Evolutionary conservation across 2,888 invertebrate species (phyloP).

Genomic region (Eilema griseolum): DNA sequence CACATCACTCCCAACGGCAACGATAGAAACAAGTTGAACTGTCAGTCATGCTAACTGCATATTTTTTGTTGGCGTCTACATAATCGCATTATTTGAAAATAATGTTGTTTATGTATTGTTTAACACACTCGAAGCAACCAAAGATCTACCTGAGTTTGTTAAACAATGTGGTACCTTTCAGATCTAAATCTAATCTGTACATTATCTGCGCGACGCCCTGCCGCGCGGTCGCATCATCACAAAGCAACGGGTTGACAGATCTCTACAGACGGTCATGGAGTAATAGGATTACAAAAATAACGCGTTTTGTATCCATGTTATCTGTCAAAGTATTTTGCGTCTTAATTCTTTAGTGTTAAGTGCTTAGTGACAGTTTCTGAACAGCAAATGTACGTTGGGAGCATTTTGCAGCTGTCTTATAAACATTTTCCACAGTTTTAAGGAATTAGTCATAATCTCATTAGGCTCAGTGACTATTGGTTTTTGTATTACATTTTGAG

Average conservation of each 20-base stretch:
- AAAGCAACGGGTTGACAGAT: conserved; percentile 87
- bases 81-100: conserved; percentile 81
- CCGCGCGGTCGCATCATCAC: conserved; percentile 78
- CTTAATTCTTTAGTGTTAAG: conserved; percentile 55
- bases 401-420: conserved; percentile 68
- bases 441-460: conserved; percentile 77
- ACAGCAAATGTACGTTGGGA: conserved; percentile 57
- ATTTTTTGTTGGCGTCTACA: conserved; percentile 63
- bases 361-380: conserved; percentile 38
- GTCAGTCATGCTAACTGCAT: conserved; percentile 67
- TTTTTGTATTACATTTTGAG: conserved; percentile 28
- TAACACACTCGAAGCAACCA: conserved; percentile 67
- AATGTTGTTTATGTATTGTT: conserved; percentile 84
- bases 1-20: conserved; percentile 55
- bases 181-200: conserved; percentile 84
- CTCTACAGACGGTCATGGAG: conserved; percentile 75
- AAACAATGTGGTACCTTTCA: conserved; percentile 81
- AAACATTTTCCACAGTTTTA: conserved; percentile 69
- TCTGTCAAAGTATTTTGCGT: conserved; percentile 61
- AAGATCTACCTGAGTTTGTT: conserved; percentile 76
- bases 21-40: conserved; percentile 49
- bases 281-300: conserved; percentile 82
- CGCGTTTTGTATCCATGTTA: conserved; percentile 63
- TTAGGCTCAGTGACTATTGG: conserved; percentile 59
- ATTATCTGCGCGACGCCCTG: conserved; percentile 79